A percentile compares a stretch with the other conserved stretches of the same genome.
Conservation (phyloP, 2,113 vertebrate species). For the Rutilus rutilus region DNA sequence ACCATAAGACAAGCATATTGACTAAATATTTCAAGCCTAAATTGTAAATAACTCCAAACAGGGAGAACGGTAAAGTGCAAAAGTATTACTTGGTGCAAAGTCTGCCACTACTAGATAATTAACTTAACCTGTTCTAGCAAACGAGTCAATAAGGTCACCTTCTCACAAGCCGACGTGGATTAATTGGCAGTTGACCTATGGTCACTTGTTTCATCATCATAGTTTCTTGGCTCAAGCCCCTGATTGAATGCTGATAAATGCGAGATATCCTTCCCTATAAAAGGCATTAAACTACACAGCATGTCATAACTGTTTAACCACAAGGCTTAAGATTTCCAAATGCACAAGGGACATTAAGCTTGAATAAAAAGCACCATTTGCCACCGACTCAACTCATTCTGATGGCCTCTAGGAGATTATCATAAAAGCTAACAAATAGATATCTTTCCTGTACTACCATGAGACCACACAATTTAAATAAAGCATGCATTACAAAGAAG, state of each 20-base stretch:
- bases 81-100: slow-evolving; percentile 20
- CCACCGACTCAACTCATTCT: too few relatives aligned
- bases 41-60: slow-evolving; percentile 3
- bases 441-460: too few relatives aligned
- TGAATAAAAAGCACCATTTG: too few relatives aligned
- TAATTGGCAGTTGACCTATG: neutral
- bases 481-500: too few relatives aligned
- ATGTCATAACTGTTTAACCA: neutral
- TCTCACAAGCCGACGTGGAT: neutral
- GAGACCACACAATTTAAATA: too few relatives aligned
- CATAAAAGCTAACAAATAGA: too few relatives aligned
- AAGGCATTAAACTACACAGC: neutral
- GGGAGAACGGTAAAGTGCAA: neutral
- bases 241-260: neutral
- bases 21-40: slow-evolving; percentile 1
- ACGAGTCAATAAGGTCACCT: slow-evolving; percentile 20
- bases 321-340: neutral
- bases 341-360: neutral
- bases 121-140: neutral
- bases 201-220: neutral
- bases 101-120: slow-evolving; percentile 16
- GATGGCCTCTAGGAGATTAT: too few relatives aligned
- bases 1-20: neutral
- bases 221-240: neutral
- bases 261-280: neutral